These are phyloP conservation scores for Circaetus cinerascens DNA, from an alignment of 2,113 vertebrate species.

Conservation along the genomic window DNA sequence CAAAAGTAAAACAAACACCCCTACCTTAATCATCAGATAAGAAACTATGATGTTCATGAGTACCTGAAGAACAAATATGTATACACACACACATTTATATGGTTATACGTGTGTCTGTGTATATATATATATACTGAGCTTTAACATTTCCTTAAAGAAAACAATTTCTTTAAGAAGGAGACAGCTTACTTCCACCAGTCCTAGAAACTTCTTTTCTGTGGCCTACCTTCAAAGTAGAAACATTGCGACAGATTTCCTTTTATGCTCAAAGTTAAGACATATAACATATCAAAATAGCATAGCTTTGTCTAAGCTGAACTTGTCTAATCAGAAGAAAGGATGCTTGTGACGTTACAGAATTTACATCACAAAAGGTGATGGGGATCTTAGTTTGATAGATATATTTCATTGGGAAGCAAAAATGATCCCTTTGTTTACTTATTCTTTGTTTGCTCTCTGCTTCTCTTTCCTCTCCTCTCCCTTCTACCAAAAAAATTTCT, in stretches of 20 bases:
- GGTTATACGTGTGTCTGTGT: fast-evolving
- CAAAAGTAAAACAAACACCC: background rate
- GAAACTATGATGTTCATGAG: background rate
- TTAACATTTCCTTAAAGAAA: background rate
- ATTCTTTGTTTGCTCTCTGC: background rate
- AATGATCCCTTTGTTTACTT: background rate
- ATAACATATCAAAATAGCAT: background rate
- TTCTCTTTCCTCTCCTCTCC: background rate
- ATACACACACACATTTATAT: background rate
- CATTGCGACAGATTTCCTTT: background rate
- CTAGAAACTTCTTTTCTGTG: background rate
- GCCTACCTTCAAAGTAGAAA: background rate
- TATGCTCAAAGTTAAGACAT: background rate
- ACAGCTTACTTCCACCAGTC: background rate
- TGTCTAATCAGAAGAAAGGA: background rate
- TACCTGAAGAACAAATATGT: background rate
- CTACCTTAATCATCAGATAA: background rate
- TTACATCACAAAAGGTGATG: background rate
- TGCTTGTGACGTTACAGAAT: background rate
- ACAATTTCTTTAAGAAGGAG: background rate
- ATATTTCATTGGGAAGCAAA: background rate
- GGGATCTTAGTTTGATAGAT: background rate
- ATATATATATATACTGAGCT: fast-evolving
- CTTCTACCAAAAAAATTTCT: background rate
- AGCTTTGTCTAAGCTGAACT: background rate